These are phyloP conservation scores for Opisthograptis luteolata DNA, from an alignment of 2,888 invertebrate genomes.

Conservation along the genomic window DNA sequence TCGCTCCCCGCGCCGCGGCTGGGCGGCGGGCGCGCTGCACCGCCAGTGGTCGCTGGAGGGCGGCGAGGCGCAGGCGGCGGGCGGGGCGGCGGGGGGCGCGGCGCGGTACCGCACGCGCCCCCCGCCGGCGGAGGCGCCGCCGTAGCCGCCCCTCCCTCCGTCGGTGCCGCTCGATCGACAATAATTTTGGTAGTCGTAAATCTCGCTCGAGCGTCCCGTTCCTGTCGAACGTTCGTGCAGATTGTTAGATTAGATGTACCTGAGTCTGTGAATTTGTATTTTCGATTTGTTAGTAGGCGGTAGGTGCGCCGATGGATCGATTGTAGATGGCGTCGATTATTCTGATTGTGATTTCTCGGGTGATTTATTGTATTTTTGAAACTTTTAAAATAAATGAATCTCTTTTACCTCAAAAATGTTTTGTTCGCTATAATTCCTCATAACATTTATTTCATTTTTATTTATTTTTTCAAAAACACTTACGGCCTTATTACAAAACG, in stretches of 20 bases:
- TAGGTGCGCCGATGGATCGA: conserved; percentile 40
- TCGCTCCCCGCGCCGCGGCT: conserved; percentile 75
- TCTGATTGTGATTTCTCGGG: conserved; percentile 56
- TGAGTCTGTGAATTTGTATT: conserved; percentile 2
- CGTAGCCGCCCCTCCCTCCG: conserved; percentile 16
- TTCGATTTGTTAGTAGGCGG: conserved; percentile 27
- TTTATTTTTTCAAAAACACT: not conserved
- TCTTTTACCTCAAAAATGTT: conserved; percentile 41
- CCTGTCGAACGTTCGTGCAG: conserved; percentile 11
- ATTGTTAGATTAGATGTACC: conserved; percentile 6
- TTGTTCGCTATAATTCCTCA: conserved; percentile 2
- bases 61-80: conserved; percentile 59
- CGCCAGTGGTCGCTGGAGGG: conserved; percentile 77
- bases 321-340: conserved; percentile 44
- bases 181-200: conserved; percentile 66
- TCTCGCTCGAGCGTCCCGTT: conserved; percentile 24
- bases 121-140: conserved; percentile 27
- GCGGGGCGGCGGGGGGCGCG: conserved; percentile 34
- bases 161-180: conserved; percentile 54
- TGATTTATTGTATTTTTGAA: conserved; percentile 67
- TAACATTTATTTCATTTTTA: not conserved
- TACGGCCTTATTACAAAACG: no score
- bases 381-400: conserved; percentile 49
- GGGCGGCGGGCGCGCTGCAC: conserved; percentile 54
- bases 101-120: conserved; percentile 56